A percentile compares a stretch with the other conserved stretches of the same genome.
These are phyloP conservation scores for Frankliniella fusca DNA, from an alignment of 2,888 invertebrate genomes.

Conservation along the genomic window DNA sequence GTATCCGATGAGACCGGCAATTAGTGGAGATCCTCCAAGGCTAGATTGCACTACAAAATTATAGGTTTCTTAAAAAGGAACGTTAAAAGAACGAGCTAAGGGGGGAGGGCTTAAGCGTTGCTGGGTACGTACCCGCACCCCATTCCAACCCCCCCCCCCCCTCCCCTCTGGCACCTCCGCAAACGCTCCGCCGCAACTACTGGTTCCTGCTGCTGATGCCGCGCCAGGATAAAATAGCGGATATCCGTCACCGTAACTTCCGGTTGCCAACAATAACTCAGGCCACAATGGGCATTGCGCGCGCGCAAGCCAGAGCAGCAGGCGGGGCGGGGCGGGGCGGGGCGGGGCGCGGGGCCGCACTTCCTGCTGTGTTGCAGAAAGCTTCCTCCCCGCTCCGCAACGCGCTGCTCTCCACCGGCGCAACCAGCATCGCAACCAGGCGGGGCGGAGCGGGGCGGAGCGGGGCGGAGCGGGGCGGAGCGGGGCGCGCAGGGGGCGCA, in stretches of 20 bases:
- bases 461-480: too few species aligned
- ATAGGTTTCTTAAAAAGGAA: too few species aligned
- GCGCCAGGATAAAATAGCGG: slow-evolving; percentile 6
- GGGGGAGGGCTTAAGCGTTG: neutral
- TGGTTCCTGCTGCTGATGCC: slow-evolving; percentile 7
- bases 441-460: too few species aligned
- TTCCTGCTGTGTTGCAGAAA: neutral
- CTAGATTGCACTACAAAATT: too few species aligned
- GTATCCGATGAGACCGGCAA: too few species aligned
- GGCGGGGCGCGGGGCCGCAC: neutral
- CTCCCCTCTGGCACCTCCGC: neutral
- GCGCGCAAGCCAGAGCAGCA: too few species aligned
- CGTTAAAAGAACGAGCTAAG: neutral
- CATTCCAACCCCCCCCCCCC: neutral
- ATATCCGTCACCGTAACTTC: slow-evolving; percentile 17
- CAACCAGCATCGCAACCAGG: too few species aligned
- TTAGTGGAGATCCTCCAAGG: too few species aligned
- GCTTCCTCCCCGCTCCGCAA: neutral
- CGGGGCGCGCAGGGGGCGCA: too few species aligned
- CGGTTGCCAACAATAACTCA: slow-evolving; percentile 16
- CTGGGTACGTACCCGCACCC: neutral
- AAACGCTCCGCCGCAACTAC: neutral
- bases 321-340: too few species aligned
- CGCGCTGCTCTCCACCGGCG: neutral
- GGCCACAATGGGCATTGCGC: slow-evolving; percentile 6